These are phyloP conservation scores for Aradophagus sp. DNA, from an alignment of 1,140 invertebrate species.

Conservation along the genomic window DNA sequence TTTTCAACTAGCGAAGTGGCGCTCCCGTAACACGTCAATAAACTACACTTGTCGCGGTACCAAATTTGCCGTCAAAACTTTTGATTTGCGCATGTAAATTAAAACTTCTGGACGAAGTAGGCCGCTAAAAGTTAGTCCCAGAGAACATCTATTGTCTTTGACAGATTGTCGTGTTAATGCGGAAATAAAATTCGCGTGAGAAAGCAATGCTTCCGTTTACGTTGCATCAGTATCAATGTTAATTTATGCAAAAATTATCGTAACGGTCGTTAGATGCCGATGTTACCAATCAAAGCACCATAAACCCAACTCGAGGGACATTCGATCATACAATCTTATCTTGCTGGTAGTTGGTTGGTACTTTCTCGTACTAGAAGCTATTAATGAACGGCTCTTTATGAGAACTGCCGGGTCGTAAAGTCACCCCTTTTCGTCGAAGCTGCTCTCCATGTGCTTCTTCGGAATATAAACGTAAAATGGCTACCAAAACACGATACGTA, in stretches of 20 bases:
- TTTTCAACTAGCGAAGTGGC: constrained; percentile 51
- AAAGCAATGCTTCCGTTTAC: too few species aligned
- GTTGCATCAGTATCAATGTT: constrained; percentile 20
- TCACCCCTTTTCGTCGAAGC: constrained; percentile 59
- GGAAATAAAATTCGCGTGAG: too few species aligned
- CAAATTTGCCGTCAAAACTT: constrained; percentile 37
- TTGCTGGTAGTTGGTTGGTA: constrained; percentile 61
- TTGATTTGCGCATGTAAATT: constrained; percentile 36
- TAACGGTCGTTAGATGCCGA: constrained; percentile 65
- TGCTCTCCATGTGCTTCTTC: constrained; percentile 28
- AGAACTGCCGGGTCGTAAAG: constrained; percentile 64
- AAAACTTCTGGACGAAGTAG: constrained; percentile 10
- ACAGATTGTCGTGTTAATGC: too few species aligned
- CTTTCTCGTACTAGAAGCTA: constrained; percentile 63
- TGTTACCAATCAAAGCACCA: constrained; percentile 67
- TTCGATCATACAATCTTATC: constrained; percentile 57
- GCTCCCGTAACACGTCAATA: constrained; percentile 35
- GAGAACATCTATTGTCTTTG: too few species aligned
- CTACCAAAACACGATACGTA: constrained; percentile 52
- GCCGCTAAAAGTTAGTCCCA: too few species aligned
- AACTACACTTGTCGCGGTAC: constrained; percentile 31
- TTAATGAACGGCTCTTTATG: constrained; percentile 66
- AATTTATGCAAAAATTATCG: constrained; percentile 61
- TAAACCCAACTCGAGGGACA: constrained; percentile 60
- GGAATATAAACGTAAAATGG: constrained; percentile 52